These are phyloP conservation scores for Ditylenchus weischeri DNA, from an alignment of 2,888 invertebrate genomes.

Conservation along the genomic window DNA sequence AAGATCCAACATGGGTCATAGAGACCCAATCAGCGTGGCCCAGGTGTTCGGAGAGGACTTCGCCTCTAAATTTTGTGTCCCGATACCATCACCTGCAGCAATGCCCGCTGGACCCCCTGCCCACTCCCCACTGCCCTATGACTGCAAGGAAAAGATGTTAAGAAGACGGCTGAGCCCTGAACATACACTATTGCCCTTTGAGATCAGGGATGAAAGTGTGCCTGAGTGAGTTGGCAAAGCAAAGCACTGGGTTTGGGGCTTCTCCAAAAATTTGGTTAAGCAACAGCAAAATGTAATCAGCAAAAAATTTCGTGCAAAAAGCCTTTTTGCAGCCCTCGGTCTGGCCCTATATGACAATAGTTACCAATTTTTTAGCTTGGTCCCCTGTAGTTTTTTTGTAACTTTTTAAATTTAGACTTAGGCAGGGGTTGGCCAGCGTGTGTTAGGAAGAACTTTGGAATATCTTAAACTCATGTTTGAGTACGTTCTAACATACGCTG, in stretches of 20 bases:
- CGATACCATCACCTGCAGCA: not conserved
- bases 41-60: conserved; percentile 43
- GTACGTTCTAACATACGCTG: no score
- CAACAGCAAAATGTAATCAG: no score
- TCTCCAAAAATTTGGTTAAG: no score
- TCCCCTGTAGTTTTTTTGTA: no score
- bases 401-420: no score
- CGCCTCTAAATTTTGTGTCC: conserved; percentile 36
- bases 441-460: no score
- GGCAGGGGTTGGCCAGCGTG: no score
- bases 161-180: conserved; percentile 11
- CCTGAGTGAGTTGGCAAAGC: conserved; percentile 18
- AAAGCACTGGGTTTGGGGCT: not conserved
- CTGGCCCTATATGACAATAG: no score
- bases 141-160: conserved; percentile 32
- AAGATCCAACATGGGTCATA: conserved; percentile 29
- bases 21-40: conserved; percentile 38
- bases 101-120: conserved; percentile 5
- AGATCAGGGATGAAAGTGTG: conserved; percentile 27
- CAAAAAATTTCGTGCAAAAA: no score
- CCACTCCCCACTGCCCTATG: conserved; percentile 28
- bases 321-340: no score
- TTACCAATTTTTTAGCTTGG: no score
- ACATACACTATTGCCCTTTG: conserved; percentile 24
- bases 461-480: no score